Evolutionary conservation across 2,888 invertebrate genomes (phyloP).

Genomic region (Petrolisthes cinctipes): DNA sequence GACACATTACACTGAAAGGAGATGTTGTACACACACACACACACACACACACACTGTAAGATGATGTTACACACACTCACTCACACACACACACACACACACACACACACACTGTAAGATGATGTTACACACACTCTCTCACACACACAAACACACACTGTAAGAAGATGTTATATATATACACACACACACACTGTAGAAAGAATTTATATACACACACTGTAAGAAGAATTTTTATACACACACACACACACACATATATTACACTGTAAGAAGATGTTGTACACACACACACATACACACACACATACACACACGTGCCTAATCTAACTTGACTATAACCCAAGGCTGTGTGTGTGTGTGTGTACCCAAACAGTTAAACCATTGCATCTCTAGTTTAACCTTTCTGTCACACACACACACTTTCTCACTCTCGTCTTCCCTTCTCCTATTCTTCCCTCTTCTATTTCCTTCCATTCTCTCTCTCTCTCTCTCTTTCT

Average conservation of each 20-base stretch:
- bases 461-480: neutral
- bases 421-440: neutral
- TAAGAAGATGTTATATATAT: no score
- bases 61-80: neutral
- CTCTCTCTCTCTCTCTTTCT: conserved; percentile 2
- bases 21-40: neutral
- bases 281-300: no score
- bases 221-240: no score
- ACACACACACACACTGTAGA: no score
- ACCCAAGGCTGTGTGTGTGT: no score
- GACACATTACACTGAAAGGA: neutral
- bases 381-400: neutral
- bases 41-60: neutral
- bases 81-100: neutral
- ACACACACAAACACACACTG: no score
- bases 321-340: no score
- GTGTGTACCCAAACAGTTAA: neutral
- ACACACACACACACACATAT: neutral
- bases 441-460: neutral
- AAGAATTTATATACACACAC: neutral
- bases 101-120: neutral
- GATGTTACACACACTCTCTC: neutral
- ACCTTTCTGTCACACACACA: neutral
- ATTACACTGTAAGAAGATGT: neutral
- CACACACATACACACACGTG: no score